Evolutionary conservation across 2,888 invertebrate species (phyloP).

Genomic region (Holacanthella duospinosa): DNA sequence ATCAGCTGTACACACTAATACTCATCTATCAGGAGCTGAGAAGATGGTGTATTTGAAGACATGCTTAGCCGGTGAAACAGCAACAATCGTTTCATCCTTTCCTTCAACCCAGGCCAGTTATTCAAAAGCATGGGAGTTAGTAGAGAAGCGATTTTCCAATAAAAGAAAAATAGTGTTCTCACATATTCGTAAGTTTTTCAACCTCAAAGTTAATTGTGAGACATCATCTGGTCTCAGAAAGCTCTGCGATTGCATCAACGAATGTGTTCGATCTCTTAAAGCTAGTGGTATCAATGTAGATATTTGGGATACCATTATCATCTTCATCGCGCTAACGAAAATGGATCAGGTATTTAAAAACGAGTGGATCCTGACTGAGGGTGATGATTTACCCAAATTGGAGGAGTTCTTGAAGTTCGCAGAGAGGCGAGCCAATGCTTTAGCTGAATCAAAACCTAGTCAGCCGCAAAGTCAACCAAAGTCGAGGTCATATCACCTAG

Average conservation of each 20-base stretch:
- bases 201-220: background rate
- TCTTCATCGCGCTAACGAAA: background rate
- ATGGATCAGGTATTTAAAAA: background rate
- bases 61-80: conserved; percentile 17
- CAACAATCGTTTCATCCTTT: conserved; percentile 13
- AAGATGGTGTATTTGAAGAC: conserved; percentile 18
- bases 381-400: background rate
- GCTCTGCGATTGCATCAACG: background rate
- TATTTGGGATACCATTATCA: conserved; percentile 1
- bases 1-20: conserved; percentile 5
- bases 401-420: background rate
- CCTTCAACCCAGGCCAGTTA: conserved; percentile 13
- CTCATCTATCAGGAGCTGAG: conserved; percentile 10
- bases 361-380: background rate
- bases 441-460: background rate
- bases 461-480: background rate
- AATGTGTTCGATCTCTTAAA: conserved; percentile 7
- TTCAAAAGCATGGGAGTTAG: conserved; percentile 13
- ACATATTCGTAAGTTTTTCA: background rate
- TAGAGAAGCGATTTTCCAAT: conserved; percentile 13
- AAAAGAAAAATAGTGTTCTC: conserved; percentile 19
- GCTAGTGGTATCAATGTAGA: background rate
- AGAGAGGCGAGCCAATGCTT: conserved; percentile 4
- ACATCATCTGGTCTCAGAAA: background rate
- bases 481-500: background rate